phyloP scores from a whole-genome alignment of 2,888 invertebrate genomes.

The Peribatodes rhomboidaria region DNA sequence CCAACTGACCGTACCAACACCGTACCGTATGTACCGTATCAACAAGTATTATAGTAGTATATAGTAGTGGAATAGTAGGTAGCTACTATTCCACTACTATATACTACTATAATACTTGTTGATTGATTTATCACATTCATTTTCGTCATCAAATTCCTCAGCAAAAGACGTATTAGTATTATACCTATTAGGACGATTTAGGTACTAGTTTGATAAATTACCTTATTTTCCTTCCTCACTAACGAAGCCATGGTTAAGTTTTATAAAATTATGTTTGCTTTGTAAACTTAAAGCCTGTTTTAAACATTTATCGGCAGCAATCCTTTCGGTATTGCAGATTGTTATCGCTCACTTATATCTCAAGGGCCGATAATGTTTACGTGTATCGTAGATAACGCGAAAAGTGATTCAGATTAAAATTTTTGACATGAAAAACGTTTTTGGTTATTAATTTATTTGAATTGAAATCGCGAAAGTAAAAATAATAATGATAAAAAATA shows the following conservation, averaged over 20 bases:
- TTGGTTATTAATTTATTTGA: not conserved
- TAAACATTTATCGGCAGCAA: constrained; percentile 27
- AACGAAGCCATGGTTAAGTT: not conserved
- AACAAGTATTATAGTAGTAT: too few species aligned
- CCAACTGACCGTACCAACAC: too few species aligned
- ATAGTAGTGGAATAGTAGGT: too few species aligned
- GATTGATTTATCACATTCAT: not conserved
- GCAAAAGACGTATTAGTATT: not conserved
- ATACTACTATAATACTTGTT: too few species aligned
- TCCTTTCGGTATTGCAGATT: constrained; percentile 32
- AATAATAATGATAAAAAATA: not conserved
- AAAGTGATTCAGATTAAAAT: constrained; percentile 8
- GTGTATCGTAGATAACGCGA: constrained; percentile 36
- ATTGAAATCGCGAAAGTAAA: not conserved
- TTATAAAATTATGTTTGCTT: not conserved
- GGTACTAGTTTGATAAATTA: not conserved
- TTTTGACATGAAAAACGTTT: not conserved
- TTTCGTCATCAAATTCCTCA: not conserved
- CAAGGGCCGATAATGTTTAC: constrained; percentile 43
- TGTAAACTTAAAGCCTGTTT: not conserved
- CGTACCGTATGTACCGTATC: too few species aligned
- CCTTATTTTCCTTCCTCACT: constrained; percentile 1
- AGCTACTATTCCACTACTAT: too few species aligned
- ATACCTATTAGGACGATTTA: too few species aligned
- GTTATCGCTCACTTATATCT: constrained; percentile 45